These are phyloP conservation scores for Drosophila pegasa DNA, from an alignment of 2,888 invertebrate species.

Conservation along the genomic window DNA sequence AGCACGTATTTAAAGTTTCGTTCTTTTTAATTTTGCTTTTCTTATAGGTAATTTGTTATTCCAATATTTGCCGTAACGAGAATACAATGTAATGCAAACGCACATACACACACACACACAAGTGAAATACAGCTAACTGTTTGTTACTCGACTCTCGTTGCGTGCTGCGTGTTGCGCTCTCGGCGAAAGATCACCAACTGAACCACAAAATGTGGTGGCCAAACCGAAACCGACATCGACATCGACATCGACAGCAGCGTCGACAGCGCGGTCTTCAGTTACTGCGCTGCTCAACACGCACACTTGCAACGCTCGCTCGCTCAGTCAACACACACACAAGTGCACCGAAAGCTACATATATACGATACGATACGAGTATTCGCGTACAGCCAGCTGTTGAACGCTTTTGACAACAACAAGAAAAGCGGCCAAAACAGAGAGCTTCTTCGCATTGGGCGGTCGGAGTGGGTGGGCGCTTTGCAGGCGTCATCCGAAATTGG, in stretches of 20 bases:
- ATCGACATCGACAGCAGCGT: constrained; percentile 43
- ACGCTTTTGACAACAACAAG: constrained; percentile 56
- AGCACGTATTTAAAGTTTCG: constrained; percentile 14
- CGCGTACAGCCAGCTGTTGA: constrained; percentile 67
- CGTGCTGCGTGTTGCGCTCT: constrained; percentile 74
- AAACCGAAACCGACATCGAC: constrained; percentile 28
- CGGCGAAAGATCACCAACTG: constrained; percentile 84
- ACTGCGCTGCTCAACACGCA: constrained; percentile 64
- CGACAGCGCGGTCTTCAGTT: constrained; percentile 47
- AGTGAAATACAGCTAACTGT: constrained; percentile 33
- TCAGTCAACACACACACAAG: constrained; percentile 45
- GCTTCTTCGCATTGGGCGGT: constrained; percentile 36
- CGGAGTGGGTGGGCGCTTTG: constrained; percentile 10
- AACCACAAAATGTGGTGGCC: constrained; percentile 54
- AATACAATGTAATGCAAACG: constrained; percentile 33
- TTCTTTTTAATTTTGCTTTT: constrained; percentile 29
- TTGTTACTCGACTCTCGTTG: constrained; percentile 30
- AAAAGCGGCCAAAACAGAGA: constrained; percentile 44
- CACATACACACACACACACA: constrained; percentile 7
- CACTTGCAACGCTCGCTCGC: constrained; percentile 40
- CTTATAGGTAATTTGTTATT: constrained; percentile 26
- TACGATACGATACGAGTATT: constrained; percentile 46
- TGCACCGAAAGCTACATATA: constrained; percentile 41
- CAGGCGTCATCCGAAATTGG: constrained; percentile 24
- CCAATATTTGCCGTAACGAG: constrained; percentile 29